Conservation (phyloP, 1,140 invertebrate species). For the Lordiphosa mommai region DNA sequence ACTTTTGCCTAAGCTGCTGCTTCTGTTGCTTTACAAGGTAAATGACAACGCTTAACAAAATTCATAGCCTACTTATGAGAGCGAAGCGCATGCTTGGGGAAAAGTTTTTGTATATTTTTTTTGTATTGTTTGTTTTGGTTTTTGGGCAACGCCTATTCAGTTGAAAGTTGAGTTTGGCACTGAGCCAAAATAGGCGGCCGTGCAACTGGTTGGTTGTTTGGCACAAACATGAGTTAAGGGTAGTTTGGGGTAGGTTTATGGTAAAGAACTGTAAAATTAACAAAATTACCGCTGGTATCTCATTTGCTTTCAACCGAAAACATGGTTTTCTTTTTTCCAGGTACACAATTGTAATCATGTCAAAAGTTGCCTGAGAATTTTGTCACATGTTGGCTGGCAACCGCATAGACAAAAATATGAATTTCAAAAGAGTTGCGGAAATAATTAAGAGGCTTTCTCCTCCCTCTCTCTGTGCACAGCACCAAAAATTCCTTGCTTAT, state of each 20-base stretch:
- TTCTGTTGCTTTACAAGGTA: slow-evolving; percentile 6
- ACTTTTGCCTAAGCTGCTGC: slow-evolving; percentile 42
- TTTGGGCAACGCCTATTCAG: slow-evolving; percentile 33
- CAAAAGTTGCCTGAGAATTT: slow-evolving; percentile 13
- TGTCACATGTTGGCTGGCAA: slow-evolving; percentile 18
- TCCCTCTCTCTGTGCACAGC: neutral
- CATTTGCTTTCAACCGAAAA: no score
- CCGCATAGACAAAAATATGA: neutral
- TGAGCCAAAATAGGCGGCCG: slow-evolving; percentile 46
- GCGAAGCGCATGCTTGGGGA: slow-evolving; percentile 39
- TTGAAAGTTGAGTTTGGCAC: slow-evolving; percentile 36
- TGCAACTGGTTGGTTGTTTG: slow-evolving; percentile 37
- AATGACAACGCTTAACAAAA: slow-evolving; percentile 26
- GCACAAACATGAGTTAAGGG: neutral
- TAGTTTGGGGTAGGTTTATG: neutral
- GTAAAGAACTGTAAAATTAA: no score
- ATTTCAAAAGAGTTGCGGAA: neutral
- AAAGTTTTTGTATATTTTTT: slow-evolving; percentile 2
- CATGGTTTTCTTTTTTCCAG: neutral
- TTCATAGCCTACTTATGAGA: slow-evolving; percentile 42
- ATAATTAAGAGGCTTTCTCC: slow-evolving; percentile 6
- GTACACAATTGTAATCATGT: neutral
- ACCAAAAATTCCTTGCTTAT: slow-evolving; percentile 46
- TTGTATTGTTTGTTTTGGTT: neutral
- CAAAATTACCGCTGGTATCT: no score